A percentile compares a stretch with the other conserved stretches of the same genome.
Evolutionary conservation across 2,888 invertebrate genomes (phyloP).

Genomic region (Pterostichus niger): DNA sequence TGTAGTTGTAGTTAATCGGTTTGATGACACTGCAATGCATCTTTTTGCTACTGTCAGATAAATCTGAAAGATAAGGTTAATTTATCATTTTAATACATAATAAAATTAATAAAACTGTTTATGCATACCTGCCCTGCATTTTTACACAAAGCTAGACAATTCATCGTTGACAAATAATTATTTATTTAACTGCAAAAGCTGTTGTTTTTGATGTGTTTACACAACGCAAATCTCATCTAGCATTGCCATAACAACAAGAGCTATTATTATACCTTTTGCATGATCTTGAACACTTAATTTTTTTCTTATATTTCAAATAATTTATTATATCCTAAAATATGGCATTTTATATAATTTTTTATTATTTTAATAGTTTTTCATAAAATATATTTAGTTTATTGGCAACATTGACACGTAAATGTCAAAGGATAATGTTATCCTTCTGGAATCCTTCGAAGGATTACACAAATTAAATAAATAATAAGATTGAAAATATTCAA

Average conservation of each 20-base stretch:
- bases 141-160: conserved; percentile 13
- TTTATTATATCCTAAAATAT: neutral
- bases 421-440: conserved; percentile 44
- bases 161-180: conserved; percentile 36
- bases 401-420: conserved; percentile 39
- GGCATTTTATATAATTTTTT: neutral
- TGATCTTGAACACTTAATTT: neutral
- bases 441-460: conserved; percentile 36
- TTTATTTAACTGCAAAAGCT: neutral
- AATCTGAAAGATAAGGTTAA: conserved; percentile 41
- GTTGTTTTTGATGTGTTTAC: conserved; percentile 12
- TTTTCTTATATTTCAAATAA: neutral
- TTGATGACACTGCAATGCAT: neutral
- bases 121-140: conserved; percentile 35
- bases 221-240: neutral
- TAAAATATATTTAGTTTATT: neutral
- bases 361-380: neutral
- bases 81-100: neutral
- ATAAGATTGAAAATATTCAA: neutral
- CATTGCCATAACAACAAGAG: neutral
- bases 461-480: conserved; percentile 23
- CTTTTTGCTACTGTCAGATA: conserved; percentile 22
- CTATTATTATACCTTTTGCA: neutral
- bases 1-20: neutral
- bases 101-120: neutral